Base-by-base conservation (phyloP, 92 coral and sea anemone species). In the Actinostola sp. region DNA sequence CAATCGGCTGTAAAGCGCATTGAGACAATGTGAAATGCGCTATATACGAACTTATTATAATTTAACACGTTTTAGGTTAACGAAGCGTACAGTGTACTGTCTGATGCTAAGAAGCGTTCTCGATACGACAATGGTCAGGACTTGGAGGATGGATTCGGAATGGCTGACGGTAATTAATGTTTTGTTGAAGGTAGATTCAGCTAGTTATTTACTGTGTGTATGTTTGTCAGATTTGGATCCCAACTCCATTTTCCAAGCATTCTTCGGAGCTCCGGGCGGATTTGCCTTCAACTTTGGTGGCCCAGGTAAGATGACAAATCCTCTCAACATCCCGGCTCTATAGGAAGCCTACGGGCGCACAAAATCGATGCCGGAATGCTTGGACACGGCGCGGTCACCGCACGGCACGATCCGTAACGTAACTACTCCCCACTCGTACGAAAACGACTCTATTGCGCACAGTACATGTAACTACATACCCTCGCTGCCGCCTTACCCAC, bases 91-190 rank as follows among this genome's bases (percentile, higher is more conserved):
- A 94, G 98, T 50, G 82, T 94, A 15, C 78, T 94, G 38, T 94
- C 98, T 39, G 98, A 94, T 65, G 73, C 87, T 1, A 87, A 74
- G 69, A 94, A 94, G 78, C 86, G 85, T 30, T 79, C 83, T 12
- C 91, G 94, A 35, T 94, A 94, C 45, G 98, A 94, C 72, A 85
- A 88, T 15, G 98, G 98, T 17, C 92, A 94, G 75, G 98, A 94
- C 78, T 84, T 94, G 2, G 98, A 94, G 3, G 98, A 92, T 19
- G 83, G 88, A 11, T 88, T 72, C 35, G 86, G 88, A 2, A 87
- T 89, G 80, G 71, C 77, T 56, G 90, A 83, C 66, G 80, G 81
- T 85, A 49, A 19, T 44, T 24, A 25, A 14, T 12, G 32, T 58
- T 26, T 3, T 1, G 20, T 15, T 33, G 26, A 15, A 33, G 39